Conservation (phyloP, 2,113 vertebrate species). For the Stomatorhinus ivindoensis region DNA sequence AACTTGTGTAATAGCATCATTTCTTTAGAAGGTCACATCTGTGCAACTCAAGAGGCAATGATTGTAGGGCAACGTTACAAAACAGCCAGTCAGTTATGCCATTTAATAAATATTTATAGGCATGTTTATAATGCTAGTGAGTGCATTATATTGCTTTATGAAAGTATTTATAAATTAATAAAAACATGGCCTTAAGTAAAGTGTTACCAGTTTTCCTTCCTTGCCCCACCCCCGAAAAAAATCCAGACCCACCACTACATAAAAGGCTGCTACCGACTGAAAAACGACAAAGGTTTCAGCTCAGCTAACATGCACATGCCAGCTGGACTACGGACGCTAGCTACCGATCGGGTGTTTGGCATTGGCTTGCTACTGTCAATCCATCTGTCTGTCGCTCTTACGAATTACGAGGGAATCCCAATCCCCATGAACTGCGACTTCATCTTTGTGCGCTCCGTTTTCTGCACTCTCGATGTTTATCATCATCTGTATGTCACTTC, state of each 20-base stretch:
- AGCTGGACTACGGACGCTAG: not conserved
- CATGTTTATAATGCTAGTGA: too few species aligned
- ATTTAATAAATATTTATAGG: too few species aligned
- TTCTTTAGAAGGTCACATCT: not conserved
- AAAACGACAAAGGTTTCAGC: not conserved
- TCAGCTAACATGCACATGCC: not conserved
- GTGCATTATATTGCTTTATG: too few species aligned
- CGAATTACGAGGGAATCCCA: not conserved
- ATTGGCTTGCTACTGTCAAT: not conserved
- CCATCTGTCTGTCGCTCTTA: not conserved
- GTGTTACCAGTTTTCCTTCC: not conserved
- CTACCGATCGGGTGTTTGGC: not conserved
- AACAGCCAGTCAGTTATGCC: not conserved
- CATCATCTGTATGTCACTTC: not conserved
- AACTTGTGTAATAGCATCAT: not conserved
- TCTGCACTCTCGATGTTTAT: not conserved
- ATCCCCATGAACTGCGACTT: not conserved
- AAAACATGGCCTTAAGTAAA: too few species aligned
- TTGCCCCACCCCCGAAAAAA: not conserved
- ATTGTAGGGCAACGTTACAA: not conserved
- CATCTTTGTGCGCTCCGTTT: not conserved
- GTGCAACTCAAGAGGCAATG: not conserved
- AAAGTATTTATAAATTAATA: too few species aligned
- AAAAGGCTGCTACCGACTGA: not conserved
- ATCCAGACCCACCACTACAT: not conserved